Evolutionary conservation across 64 coral and sea anemone genomes (phyloP).

Genomic region (Actinia tenebrosa): DNA sequence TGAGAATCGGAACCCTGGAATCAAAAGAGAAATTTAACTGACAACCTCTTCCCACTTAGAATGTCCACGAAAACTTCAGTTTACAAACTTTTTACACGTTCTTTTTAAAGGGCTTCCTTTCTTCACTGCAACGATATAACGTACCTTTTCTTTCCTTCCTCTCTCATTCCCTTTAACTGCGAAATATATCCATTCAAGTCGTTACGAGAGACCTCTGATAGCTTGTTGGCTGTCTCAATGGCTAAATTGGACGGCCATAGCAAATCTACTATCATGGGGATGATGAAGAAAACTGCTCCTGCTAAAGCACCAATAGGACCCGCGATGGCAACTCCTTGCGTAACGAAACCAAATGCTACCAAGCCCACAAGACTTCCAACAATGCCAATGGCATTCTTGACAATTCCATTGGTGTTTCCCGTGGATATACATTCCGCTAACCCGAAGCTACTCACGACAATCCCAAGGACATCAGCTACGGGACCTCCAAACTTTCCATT

Average conservation of each 20-base stretch:
- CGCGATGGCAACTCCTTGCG: neutral
- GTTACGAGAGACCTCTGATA: conserved; percentile 45
- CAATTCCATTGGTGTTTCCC: conserved; percentile 50
- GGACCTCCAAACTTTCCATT: conserved; percentile 27
- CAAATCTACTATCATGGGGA: conserved; percentile 40
- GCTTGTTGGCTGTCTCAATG: conserved; percentile 69
- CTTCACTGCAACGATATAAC: neutral
- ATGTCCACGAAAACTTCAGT: too few species aligned
- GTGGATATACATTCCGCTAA: conserved; percentile 40
- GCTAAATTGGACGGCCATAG: conserved; percentile 61
- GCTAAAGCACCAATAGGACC: conserved; percentile 27
- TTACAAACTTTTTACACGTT: too few species aligned
- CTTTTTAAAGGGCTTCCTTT: too few species aligned
- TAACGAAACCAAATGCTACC: conserved; percentile 22
- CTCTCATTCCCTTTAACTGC: conserved; percentile 30
- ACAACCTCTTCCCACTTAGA: too few species aligned
- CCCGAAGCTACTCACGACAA: conserved; percentile 39
- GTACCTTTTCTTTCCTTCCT: conserved; percentile 33
- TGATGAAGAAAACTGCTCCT: conserved; percentile 41
- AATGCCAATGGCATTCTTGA: conserved; percentile 54
- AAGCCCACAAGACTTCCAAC: conserved; percentile 47
- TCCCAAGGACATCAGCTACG: conserved; percentile 55
- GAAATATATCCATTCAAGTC: conserved; percentile 49
- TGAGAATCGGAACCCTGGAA: too few species aligned
- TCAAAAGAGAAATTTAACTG: too few species aligned